A percentile compares a stretch with the other conserved stretches of the same genome.
phyloP scores from a whole-genome alignment of 2,888 invertebrate genomes.

The Pollenia angustigena region DNA sequence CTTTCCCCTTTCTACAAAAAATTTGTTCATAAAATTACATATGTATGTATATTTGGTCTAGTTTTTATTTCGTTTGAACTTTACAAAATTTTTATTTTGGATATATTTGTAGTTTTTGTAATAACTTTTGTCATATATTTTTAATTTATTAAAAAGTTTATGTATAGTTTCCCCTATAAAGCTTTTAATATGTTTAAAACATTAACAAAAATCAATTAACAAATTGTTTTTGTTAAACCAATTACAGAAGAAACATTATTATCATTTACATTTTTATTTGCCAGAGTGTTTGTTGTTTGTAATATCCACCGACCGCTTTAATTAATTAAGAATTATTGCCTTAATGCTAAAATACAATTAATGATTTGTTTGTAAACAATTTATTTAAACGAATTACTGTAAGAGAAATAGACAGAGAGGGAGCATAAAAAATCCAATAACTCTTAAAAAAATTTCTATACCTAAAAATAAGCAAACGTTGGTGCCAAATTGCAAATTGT shows the following conservation, averaged over 20 bases:
- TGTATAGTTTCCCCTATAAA: not conserved
- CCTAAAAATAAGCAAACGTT: too few relatives aligned
- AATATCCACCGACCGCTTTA: not conserved
- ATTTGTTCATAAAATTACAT: too few relatives aligned
- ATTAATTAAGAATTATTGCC: slow-evolving; percentile 63
- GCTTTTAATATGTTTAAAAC: not conserved
- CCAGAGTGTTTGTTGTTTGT: slow-evolving; percentile 13
- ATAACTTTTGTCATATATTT: too few relatives aligned
- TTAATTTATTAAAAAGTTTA: too few relatives aligned
- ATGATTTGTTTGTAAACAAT: slow-evolving; percentile 62
- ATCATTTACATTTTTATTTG: slow-evolving; percentile 7
- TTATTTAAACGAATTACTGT: slow-evolving; percentile 28
- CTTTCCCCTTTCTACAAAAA: too few relatives aligned
- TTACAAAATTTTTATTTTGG: too few relatives aligned
- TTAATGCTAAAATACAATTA: slow-evolving; percentile 58
- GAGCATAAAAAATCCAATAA: too few relatives aligned
- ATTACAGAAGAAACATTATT: slow-evolving; percentile 20
- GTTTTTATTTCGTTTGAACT: too few relatives aligned
- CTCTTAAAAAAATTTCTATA: not conserved
- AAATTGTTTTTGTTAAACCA: slow-evolving; percentile 41
- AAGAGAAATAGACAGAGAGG: not conserved
- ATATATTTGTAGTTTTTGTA: too few relatives aligned
- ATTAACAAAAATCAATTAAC: slow-evolving; percentile 33
- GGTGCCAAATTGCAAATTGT: not conserved
- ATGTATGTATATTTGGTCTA: too few relatives aligned